Base-by-base conservation (phyloP, 2,888 invertebrate genomes). In the Drosophila kanekoi region DNA sequence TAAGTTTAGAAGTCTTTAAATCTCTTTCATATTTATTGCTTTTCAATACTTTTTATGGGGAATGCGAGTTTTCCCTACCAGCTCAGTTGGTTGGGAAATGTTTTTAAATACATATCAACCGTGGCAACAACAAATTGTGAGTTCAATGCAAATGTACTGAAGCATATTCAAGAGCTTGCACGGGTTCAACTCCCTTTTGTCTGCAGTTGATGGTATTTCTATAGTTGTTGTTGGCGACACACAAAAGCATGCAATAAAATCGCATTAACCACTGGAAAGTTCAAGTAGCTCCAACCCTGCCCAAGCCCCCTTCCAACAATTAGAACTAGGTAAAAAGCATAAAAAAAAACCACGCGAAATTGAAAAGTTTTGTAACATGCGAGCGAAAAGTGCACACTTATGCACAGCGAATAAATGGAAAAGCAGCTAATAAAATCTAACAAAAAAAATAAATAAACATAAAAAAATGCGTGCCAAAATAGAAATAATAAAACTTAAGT, bases 231-330 rank as follows among this genome's bases (percentile, higher is more conserved):
- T 23, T 64, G 49, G n/a, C 47, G 51, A 43, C 75, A 60, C 75
- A 49, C 48, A 69, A 78, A 74, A 81, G 72, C 78, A 88, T 88
- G 84, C 87, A 83, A 86, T 81, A 61, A 82, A 83, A 87, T 75
- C 72, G 85, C 75, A 82, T 82, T 85, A 87, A 48, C 74, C 68
- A 62, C 61, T 45, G 53, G n/a, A 73, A 65, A 81, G 57, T 68
- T 68, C 43, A 67, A 80, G 61, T 49, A 57, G 47, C 62, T 35
- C 11, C 37, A 53, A 41, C 71, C 28, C 48, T 41, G 14, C 40
- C 14, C 20, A 9, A 1, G 20, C 18, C 44, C 47, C 11, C n/a
- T n/a, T 28, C 41, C 62, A 28, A 48, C 63, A 56, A 63, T 56
- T 56, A 65, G 52, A 72, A 60, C 32, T 35, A 61, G 59, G 59